These are phyloP conservation scores for Argyra leucocephala DNA, from an alignment of 2,888 invertebrate species.

Conservation along the genomic window DNA sequence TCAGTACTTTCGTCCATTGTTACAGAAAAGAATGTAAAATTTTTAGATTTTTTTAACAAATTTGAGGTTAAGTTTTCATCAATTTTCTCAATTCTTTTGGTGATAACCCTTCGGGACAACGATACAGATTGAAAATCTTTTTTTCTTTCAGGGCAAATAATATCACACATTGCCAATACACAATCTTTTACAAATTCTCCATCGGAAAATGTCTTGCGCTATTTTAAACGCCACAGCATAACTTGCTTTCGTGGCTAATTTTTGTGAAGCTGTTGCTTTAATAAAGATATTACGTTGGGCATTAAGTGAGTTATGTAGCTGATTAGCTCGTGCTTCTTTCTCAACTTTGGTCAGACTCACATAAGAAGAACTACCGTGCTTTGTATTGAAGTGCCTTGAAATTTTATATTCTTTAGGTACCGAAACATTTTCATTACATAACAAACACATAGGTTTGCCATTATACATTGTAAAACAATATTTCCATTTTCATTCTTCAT, in stretches of 20 bases:
- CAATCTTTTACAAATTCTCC: not conserved
- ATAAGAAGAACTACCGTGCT: slow-evolving; percentile 11
- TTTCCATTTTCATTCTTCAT: no score
- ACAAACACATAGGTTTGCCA: slow-evolving; percentile 9
- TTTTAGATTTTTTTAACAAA: slow-evolving; percentile 9
- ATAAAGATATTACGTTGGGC: slow-evolving; percentile 9
- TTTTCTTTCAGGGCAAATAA: slow-evolving; percentile 5
- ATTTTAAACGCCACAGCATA: slow-evolving; percentile 9
- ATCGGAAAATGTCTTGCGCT: slow-evolving; percentile 9
- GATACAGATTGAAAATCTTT: slow-evolving; percentile 7
- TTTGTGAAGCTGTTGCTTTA: slow-evolving; percentile 9
- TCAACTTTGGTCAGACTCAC: slow-evolving; percentile 9
- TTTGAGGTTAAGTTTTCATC: slow-evolving; percentile 5
- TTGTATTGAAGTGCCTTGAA: slow-evolving; percentile 10
- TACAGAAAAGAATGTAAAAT: slow-evolving; percentile 7
- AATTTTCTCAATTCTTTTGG: slow-evolving; percentile 8
- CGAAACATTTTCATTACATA: slow-evolving; percentile 11
- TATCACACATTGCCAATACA: slow-evolving; percentile 4
- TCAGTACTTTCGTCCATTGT: slow-evolving; percentile 6
- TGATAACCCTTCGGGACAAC: slow-evolving; percentile 9
- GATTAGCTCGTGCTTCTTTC: slow-evolving; percentile 9
- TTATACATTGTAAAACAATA: no score
- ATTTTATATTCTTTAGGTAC: slow-evolving; percentile 10
- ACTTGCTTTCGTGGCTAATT: slow-evolving; percentile 9
- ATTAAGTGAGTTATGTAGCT: slow-evolving; percentile 9